Conservation (phyloP, 2,888 invertebrate species). For the Phrixothrix hirtus region DNA sequence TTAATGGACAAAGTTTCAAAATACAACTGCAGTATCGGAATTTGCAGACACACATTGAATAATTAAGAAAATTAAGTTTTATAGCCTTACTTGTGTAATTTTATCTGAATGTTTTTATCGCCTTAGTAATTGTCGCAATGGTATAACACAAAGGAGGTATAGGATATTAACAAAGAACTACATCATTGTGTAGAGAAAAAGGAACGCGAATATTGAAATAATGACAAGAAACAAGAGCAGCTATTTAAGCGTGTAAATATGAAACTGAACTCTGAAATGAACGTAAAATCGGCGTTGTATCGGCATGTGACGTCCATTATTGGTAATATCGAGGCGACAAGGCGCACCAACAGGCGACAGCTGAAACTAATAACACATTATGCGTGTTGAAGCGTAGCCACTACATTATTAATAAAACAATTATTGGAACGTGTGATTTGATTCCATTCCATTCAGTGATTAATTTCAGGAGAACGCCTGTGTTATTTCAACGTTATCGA, state of each 20-base stretch:
- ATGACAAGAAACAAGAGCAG: conserved; percentile 1
- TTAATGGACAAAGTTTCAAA: no score
- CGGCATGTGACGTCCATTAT: conserved; percentile 34
- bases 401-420: conserved; percentile 42
- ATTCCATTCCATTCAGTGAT: conserved; percentile 31
- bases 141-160: no score
- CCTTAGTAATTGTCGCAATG: no score
- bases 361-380: conserved; percentile 37
- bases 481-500: no score
- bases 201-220: no score
- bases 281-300: conserved; percentile 26
- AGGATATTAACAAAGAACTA: no score
- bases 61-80: no score
- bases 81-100: no score
- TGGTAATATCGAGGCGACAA: conserved; percentile 36
- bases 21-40: no score
- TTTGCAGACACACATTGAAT: no score
- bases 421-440: conserved; percentile 40
- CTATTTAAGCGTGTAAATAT: conserved; percentile 14
- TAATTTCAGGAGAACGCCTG: conserved; percentile 6
- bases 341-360: conserved; percentile 39
- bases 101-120: no score
- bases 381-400: conserved; percentile 33
- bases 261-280: conserved; percentile 24
- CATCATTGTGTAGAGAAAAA: no score